Base-by-base conservation (phyloP, 2,797 vertebrate genomes). In the Protonibea diacanthus region DNA sequence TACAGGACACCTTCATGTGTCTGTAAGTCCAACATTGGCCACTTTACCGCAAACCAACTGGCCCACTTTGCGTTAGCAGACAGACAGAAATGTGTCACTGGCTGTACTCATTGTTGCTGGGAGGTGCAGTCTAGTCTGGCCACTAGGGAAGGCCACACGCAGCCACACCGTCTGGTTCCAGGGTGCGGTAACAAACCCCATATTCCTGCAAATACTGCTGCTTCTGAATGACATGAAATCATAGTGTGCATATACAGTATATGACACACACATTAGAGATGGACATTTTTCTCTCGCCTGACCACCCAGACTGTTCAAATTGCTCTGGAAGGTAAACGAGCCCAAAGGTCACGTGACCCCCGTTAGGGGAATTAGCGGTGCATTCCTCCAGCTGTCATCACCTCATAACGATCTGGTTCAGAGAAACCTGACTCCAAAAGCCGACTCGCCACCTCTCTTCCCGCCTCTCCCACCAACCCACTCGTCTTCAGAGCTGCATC, bases 371-470 rank as follows among this genome's bases (percentile, higher is more conserved):
- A 87, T 92, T 86, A 87, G 83, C 60, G 49, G 74, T n/a, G 78
- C 88, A 86, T 91, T 91, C 89, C 81, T 88, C 87, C 93, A 93
- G 87, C 92, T 94, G 93, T 94, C 92, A 86, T 86, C 90, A 71
- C 79, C 86, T 88, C 80, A 45, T 83, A 80, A 83, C 87, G 58
- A 89, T 91, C 86, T 89, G 74, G 78, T 90, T 75, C 61, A 77
- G 74, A 86, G 92, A 93, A 95, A 94, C 76, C 84, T n/a, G 86
- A 95, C 74, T 81, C 87, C 76, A 52, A 71, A 71, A 63, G 66
- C 76, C 23, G 57, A 2, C 65, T 74, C 29, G 56, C 80, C 85
- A 82, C 63, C 78, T 77, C 67, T 66, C 65, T 49, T 33, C 58
- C 55, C 44, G 68, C 52, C 42, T 79, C 70, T 64, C 49, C 47